Conservation (phyloP, 2,797 vertebrate genomes). For the Protonibea diacanthus region DNA sequence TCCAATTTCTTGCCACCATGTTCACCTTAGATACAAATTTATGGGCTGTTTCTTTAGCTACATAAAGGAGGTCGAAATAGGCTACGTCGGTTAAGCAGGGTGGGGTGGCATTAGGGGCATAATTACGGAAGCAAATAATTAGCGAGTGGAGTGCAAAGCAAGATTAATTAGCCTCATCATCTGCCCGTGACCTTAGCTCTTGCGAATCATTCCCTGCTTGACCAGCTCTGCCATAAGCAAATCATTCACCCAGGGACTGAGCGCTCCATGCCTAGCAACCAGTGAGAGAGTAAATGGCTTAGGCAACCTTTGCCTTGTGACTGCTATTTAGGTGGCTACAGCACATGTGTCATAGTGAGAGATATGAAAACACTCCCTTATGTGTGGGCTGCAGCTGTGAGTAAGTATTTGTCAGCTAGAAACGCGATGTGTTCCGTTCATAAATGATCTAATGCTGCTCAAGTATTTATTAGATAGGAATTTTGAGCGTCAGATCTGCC, state of each 20-base stretch:
- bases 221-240: slow-evolving; percentile 69
- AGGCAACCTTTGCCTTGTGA: slow-evolving; percentile 54
- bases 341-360: slow-evolving; percentile 37
- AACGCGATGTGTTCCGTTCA: neutral
- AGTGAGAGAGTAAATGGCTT: slow-evolving; percentile 49
- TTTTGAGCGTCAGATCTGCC: neutral
- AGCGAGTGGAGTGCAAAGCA: slow-evolving; percentile 75
- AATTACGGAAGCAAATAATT: slow-evolving; percentile 82
- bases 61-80: slow-evolving; percentile 43
- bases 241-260: slow-evolving; percentile 64
- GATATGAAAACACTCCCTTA: slow-evolving; percentile 51
- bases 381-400: slow-evolving; percentile 39
- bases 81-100: slow-evolving; percentile 42
- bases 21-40: slow-evolving; percentile 49
- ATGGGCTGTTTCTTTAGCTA: slow-evolving; percentile 56
- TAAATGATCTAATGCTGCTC: neutral
- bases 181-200: slow-evolving; percentile 76
- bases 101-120: slow-evolving; percentile 56
- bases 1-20: slow-evolving; percentile 45
- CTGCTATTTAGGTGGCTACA: slow-evolving; percentile 49
- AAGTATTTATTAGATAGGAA: neutral
- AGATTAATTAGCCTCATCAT: slow-evolving; percentile 82
- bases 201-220: slow-evolving; percentile 64
- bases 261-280: slow-evolving; percentile 47
- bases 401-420: neutral